Base-by-base conservation (phyloP, 2,888 invertebrate genomes). In the Trypoxylon attenuatum region DNA sequence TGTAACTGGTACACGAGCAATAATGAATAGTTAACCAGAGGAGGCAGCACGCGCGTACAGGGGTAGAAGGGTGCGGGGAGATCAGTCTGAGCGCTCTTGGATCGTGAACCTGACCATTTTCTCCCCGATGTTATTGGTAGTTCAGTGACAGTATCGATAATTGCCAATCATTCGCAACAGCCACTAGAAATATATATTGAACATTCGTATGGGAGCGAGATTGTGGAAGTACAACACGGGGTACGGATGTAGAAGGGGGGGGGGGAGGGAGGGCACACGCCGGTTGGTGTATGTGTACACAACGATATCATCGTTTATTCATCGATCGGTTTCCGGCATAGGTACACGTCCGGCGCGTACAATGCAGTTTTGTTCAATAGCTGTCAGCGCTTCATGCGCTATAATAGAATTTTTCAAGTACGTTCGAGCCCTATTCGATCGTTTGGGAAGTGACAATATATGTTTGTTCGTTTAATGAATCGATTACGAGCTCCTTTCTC, bases 131-230 rank as follows among this genome's bases (percentile, higher is more conserved):
- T 58, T 62, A 59, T 61, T 59, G 64, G 60, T 61, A 47, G 42
- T 51, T 38, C 56, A 52, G 52, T 58, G 73, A 73, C 76, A 73
- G 76, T 69, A 51, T 60, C 76, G 76, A 76, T 75, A 73, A 76
- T 76, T 76, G 76, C 73, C 75, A 73, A 75, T 75, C 75, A 71
- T 63, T 73, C 75, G 71, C 56, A 75, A 71, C 75, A 59, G 54
- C 57, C 60, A 60, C 63, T 66, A 59, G 71, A 73, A 62, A 68
- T 69, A 72, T n/a, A n/a, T 55, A 63, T 70, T 56, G 66, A 49
- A 56, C 66, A 54, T 53, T 69, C 58, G 60, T 42, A 56, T 47
- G 56, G 45, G 56, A 38, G 42, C 59, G 54, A n/a, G 55, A 52
- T 55, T 42, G n/a, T 18, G 55, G 25, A n/a, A n/a, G n/a, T n/a